Base-by-base conservation (phyloP, 2,888 invertebrate species). In the Osmoderma eremita region DNA sequence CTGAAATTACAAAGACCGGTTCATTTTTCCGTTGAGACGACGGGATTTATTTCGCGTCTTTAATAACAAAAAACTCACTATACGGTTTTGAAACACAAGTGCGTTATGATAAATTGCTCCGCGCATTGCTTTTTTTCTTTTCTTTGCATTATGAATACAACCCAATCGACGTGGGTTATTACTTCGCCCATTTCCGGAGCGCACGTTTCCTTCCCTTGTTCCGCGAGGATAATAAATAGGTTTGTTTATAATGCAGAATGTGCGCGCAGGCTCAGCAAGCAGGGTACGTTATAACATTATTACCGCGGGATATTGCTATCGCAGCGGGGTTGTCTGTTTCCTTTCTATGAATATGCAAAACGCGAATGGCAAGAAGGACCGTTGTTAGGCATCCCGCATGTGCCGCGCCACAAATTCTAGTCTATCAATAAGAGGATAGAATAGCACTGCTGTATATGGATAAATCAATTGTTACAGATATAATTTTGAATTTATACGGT, bases 231-330 rank as follows among this genome's bases (percentile, higher is more conserved):
- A 70, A 70, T 68, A 64, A 70, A 70, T 70, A 64, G 67, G 68
- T 61, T 70, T 70, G 70, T 68, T 68, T 70, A 70, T 70, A 69
- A 70, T 69, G 65, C 65, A 69, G 48, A 54, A 69, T 50, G 56
- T 63, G 51, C 39, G 50, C 63, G 45, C 56, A 58, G 42, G 56
- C 24, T 42, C 56, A 22, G 30, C 56, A 13, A 58, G 42, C 42
- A 13, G 53, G 38, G 15, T 18, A 8, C 39, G 42, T 13, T 58
- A 58, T 58, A 58, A 58, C 56, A n/a, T 39, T 41, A 41, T 56
- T 56, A 41, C 41, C 41, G 8, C 10, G 13, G 56, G 42, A 58
- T 22, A 58, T 58, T 58, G 42, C 42, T 41, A 45, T 22, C 24
- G 56, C 30, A 3, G 30, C 30, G 30, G 30, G 3, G 30, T 30